Evolutionary conservation across 1,140 invertebrate species (phyloP).

Genomic region (Zaprionus ornatus): DNA sequence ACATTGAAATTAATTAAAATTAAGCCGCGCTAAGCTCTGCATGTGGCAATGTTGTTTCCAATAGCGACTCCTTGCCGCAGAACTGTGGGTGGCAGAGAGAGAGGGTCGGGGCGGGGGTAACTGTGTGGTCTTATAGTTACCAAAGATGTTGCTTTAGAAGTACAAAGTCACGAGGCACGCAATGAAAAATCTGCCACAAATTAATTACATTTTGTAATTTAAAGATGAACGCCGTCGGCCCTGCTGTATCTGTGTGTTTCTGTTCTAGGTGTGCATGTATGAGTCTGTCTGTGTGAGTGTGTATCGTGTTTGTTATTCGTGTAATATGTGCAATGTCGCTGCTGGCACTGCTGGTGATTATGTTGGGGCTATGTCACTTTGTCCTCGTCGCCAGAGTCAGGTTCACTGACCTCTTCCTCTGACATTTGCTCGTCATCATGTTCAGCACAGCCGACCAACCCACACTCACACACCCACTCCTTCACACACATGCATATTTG

Average conservation of each 20-base stretch:
- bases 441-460: slow-evolving; percentile 40
- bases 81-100: slow-evolving; percentile 22
- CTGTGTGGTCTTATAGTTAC: neutral
- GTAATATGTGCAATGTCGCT: slow-evolving; percentile 29
- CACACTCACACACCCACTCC: neutral
- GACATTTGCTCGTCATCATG: slow-evolving; percentile 64
- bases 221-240: slow-evolving; percentile 34
- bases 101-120: neutral
- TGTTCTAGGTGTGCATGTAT: slow-evolving; percentile 1
- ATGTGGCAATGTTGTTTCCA: slow-evolving; percentile 35
- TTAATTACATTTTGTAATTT: slow-evolving; percentile 77
- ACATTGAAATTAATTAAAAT: slow-evolving; percentile 79
- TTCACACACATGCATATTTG: slow-evolving; percentile 12
- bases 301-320: slow-evolving; percentile 14
- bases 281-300: slow-evolving; percentile 12
- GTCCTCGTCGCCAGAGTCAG: slow-evolving; percentile 32
- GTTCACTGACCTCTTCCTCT: slow-evolving; percentile 68
- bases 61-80: slow-evolving; percentile 44
- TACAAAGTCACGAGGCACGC: slow-evolving; percentile 62
- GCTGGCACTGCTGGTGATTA: slow-evolving; percentile 50
- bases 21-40: slow-evolving; percentile 44
- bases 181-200: slow-evolving; percentile 66
- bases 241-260: neutral
- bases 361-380: slow-evolving; percentile 49
- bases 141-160: slow-evolving; percentile 13